Evolutionary conservation across 2,797 vertebrate genomes (phyloP), one percentile per base, ranked within the genome.

Genomic region (Delichon dasypus): DNA sequence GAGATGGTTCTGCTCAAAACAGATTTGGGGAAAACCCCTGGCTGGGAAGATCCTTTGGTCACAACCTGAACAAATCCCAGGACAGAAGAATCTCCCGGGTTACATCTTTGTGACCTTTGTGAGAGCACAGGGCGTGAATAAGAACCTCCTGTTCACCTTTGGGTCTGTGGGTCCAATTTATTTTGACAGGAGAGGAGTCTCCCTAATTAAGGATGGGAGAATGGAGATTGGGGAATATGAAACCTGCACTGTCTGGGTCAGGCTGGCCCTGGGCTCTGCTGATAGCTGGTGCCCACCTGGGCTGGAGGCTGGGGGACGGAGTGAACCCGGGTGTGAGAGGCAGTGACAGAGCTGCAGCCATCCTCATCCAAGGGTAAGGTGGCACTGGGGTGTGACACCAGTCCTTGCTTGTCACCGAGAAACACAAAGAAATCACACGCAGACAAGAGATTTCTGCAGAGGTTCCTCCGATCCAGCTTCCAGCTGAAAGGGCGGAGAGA

Each of bases 321-420:
- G 44, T 1, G 16, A 14, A 17, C 48, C 21, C 62, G 27, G 57
- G 10, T 15, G 86, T 16, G 42, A 32, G n/a, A 18, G 13, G 29
- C 72, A 16, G 21, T 9, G 44, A 36, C 26, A 22, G 22, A 25
- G 3, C 0, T 0, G 10, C 32, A 32, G 68, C 44, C 36, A 7
- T 26, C 54, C 61, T 48, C 20, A 1, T 3, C 38, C 30, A 3
- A 8, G 58, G n/a, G 30, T 32, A 0, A 13, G 29, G 38, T 8
- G 81, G 11, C 71, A 4, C 74, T 50, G 6, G 3, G 42, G 20
- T 7, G 29, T 2, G 18, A 6, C 38, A 27, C 1, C 38, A 40
- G 22, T 26, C 47, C 68, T 50, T 40, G 55, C 61, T 51, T n/a
- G n/a, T n/a, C n/a, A n/a, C n/a, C n/a, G n/a, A n/a, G n/a, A n/a